A percentile compares a stretch with the other conserved stretches of the same genome.
phyloP scores from a whole-genome alignment of 2,113 vertebrate genomes.

The Dolichotis patagonum region DNA sequence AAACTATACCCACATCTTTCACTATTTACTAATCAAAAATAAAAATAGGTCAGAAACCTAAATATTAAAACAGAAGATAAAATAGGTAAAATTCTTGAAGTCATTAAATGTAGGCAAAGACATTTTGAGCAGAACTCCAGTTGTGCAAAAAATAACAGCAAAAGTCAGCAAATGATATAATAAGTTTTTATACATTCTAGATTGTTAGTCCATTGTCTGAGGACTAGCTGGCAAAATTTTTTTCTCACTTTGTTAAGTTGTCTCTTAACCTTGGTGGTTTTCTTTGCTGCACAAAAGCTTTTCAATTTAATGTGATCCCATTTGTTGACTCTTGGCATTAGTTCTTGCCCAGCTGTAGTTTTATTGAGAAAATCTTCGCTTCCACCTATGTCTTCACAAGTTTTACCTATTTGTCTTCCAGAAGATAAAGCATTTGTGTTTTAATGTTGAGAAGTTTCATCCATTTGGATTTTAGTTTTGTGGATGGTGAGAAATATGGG shows the following conservation, averaged over 20 bases:
- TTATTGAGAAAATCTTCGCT: neutral
- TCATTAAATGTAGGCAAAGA: neutral
- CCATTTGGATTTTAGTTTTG: neutral
- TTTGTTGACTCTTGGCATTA: neutral
- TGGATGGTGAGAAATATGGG: neutral
- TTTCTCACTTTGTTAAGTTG: neutral
- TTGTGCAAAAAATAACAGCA: neutral
- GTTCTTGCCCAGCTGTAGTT: neutral
- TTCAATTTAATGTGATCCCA: neutral
- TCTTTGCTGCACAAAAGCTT: neutral
- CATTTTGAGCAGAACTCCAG: neutral
- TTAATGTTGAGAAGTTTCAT: neutral
- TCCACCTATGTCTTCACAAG: neutral
- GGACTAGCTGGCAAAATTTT: neutral
- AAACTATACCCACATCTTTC: neutral
- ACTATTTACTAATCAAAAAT: neutral
- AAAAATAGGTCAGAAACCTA: neutral
- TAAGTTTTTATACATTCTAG: neutral
- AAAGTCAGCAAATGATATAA: neutral
- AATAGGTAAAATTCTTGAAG: neutral
- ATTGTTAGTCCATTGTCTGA: neutral
- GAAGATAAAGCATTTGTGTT: neutral
- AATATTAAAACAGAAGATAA: neutral
- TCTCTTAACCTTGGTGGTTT: neutral
- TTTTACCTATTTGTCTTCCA: neutral